Base-by-base conservation (phyloP, 2,888 invertebrate species). In the Oeneis ivallda region DNA sequence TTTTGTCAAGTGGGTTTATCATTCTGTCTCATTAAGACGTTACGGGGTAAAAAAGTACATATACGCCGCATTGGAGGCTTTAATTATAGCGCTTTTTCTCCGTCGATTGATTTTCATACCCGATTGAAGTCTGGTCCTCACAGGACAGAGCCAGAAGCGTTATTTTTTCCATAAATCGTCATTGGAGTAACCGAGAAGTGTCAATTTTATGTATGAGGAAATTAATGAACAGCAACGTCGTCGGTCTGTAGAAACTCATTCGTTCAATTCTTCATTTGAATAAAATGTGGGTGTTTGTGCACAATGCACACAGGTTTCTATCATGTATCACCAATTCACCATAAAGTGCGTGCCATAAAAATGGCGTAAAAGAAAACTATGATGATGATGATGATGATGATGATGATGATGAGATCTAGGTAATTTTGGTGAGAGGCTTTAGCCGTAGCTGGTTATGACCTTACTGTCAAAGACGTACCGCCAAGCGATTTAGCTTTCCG, bases 1-100 rank as follows among this genome's bases (percentile, higher is more conserved):
- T 67, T 65, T 69, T 69, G 63, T 53, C 37, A 57, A 58, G 58
- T 61, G 62, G 70, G 54, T 77, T 70, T 74, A 75, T 76, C 77
- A 78, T 75, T 45, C 71, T 77, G 79, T 77, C 79, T 79, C 78
- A 80, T 80, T 79, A 78, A 75, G 76, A 74, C 72, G 70, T 76
- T 77, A 74, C 72, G 74, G 70, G 64, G 49, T 37, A 52, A 58
- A 60, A 59, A 60, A 49, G 37, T n/a, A 45, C 58, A 56, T 41
- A 56, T 49, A 60, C 9, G 59, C 43, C 26, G 34, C 32, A 47
- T 49, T 37, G 32, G 59, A 60, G 59, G 59, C 49, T 37, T 17
- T 60, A 49, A 60, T 60, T 58, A 45, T 34, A 11, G 13, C 41
- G 37, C 41, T 56, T 56, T 56, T 56, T 56, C 13, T 41, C 10